A percentile compares a stretch with the other conserved stretches of the same genome.
Evolutionary conservation across 2,113 vertebrate species (phyloP).

Genomic region (Melanerpes aurifrons): DNA sequence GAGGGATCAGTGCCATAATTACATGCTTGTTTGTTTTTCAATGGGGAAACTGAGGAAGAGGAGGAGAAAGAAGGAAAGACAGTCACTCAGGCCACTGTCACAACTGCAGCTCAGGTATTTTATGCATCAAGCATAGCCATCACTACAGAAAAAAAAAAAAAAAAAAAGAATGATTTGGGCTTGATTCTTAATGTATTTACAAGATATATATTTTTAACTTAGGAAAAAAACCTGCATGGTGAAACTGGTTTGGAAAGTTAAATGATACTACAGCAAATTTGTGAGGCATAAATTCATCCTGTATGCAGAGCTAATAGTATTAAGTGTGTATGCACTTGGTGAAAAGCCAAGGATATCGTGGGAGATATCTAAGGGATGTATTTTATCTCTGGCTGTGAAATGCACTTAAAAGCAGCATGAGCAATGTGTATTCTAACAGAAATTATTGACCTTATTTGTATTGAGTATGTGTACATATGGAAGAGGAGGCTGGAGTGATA

Average conservation of each 20-base stretch:
- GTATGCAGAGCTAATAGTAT: background rate
- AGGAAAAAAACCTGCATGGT: too few species aligned
- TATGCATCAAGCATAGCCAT: background rate
- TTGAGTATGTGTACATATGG: slow-evolving; percentile 14
- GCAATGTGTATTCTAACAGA: slow-evolving; percentile 24
- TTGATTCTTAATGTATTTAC: background rate
- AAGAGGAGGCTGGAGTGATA: slow-evolving; percentile 34
- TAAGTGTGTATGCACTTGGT: slow-evolving; percentile 22
- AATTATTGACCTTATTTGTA: slow-evolving; percentile 28
- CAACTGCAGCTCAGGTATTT: background rate
- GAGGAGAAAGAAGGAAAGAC: background rate
- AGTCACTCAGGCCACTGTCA: background rate
- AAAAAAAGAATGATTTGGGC: background rate
- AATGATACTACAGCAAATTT: background rate
- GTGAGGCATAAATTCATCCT: background rate
- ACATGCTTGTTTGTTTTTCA: background rate
- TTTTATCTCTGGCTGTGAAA: slow-evolving; percentile 30
- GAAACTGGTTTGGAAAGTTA: background rate
- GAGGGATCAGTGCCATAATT: fast-evolving
- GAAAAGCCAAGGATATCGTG: slow-evolving; percentile 21
- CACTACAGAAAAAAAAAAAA: background rate
- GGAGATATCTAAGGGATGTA: slow-evolving; percentile 31
- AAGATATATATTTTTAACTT: background rate
- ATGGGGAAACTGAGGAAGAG: background rate
- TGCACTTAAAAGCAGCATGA: slow-evolving; percentile 28